Evolutionary conservation across 1,140 invertebrate species (phyloP).

Genomic region (Sesamia nonagrioides): DNA sequence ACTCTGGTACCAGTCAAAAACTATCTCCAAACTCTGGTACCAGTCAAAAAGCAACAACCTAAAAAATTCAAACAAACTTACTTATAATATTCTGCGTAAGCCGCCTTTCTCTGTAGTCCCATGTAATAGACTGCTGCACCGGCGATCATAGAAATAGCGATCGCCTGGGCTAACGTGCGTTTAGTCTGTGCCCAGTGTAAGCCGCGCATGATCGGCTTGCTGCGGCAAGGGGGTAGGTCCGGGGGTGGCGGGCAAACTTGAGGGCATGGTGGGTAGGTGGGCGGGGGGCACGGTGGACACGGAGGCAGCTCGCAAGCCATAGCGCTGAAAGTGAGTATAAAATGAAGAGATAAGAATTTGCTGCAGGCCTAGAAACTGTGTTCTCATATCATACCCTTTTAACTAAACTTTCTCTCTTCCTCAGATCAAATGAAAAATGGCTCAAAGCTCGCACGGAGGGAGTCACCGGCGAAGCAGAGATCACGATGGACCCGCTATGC

Average conservation of each 20-base stretch:
- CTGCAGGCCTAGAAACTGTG: not conserved
- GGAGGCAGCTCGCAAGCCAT: slow-evolving; percentile 59
- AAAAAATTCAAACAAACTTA: slow-evolving; percentile 54
- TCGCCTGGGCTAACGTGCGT: slow-evolving; percentile 54
- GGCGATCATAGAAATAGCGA: slow-evolving; percentile 51
- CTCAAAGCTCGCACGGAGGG: slow-evolving; percentile 81
- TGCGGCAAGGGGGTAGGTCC: slow-evolving; percentile 63
- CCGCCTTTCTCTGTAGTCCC: slow-evolving; percentile 55
- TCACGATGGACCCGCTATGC: slow-evolving; percentile 69
- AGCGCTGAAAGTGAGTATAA: slow-evolving; percentile 43
- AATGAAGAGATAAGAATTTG: not conserved
- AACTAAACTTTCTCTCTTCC: slow-evolving; percentile 17
- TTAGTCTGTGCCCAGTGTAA: slow-evolving; percentile 74
- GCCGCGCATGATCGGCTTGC: slow-evolving; percentile 75
- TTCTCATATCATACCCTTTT: not conserved
- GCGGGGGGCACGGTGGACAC: slow-evolving; percentile 61
- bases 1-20: no score
- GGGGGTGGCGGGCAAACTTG: slow-evolving; percentile 67
- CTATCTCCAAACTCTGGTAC: no score
- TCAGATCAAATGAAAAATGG: slow-evolving; percentile 75
- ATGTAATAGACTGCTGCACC: slow-evolving; percentile 62
- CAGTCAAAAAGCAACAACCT: no score
- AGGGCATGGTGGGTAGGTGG: slow-evolving; percentile 62
- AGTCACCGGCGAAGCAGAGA: slow-evolving; percentile 78
- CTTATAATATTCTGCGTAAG: slow-evolving; percentile 75